phyloP scores from a whole-genome alignment of 2,888 invertebrate genomes.

The Nephrotoma appendiculata region DNA sequence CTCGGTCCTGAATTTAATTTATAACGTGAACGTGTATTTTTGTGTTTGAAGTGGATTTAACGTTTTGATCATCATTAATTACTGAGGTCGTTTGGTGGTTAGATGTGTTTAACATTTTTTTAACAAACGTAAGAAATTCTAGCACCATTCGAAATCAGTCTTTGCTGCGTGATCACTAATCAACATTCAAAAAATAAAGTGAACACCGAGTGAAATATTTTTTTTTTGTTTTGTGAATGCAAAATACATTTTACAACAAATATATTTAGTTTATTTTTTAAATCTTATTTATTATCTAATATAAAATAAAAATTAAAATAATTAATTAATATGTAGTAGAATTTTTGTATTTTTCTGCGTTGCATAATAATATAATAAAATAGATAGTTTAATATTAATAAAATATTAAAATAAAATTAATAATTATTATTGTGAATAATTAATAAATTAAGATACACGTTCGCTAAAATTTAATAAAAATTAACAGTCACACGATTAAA shows the following conservation, averaged over 20 bases:
- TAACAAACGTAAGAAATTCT: slow-evolving; percentile 3
- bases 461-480: not conserved
- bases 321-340: not conserved
- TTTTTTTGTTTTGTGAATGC: not conserved
- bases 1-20: not conserved
- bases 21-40: not conserved
- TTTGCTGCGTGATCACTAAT: slow-evolving; percentile 3
- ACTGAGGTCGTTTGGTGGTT: slow-evolving; percentile 12
- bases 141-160: slow-evolving; percentile 13
- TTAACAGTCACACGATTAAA: not conserved
- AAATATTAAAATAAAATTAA: not conserved
- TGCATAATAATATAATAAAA: not conserved
- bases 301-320: not conserved
- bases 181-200: not conserved
- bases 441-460: not conserved
- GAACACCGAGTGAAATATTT: not conserved
- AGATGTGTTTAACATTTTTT: slow-evolving; percentile 1
- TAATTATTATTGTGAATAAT: not conserved
- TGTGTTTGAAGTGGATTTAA: not conserved
- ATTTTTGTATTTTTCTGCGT: not conserved
- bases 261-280: not conserved
- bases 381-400: not conserved
- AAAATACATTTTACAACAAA: not conserved
- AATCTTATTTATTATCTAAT: not conserved
- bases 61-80: not conserved